A percentile compares a stretch with the other conserved stretches of the same genome.
These are phyloP conservation scores for Perdita meconis DNA, from an alignment of 2,888 invertebrate genomes.

Conservation along the genomic window DNA sequence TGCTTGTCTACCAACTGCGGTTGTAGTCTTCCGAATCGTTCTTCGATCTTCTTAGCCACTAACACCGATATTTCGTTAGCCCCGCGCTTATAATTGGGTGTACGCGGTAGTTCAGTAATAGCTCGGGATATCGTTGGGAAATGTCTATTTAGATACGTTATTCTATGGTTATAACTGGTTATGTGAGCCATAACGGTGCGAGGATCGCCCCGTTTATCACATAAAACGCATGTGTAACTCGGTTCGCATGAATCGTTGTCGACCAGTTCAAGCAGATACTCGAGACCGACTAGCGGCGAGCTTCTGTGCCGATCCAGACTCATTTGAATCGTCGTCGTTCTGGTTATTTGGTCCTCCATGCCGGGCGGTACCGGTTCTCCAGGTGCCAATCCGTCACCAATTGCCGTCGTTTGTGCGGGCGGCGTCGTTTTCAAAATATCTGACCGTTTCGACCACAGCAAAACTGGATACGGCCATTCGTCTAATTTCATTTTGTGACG, in stretches of 20 bases:
- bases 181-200: conserved; percentile 92
- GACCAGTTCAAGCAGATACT: conserved; percentile 91
- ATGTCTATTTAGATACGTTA: conserved; percentile 89
- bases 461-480: conserved; percentile 82
- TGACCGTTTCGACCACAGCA: conserved; percentile 81
- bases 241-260: conserved; percentile 89
- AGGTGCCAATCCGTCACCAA: conserved; percentile 84
- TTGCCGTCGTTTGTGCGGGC: conserved; percentile 65
- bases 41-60: conserved; percentile 89
- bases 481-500: conserved; percentile 83
- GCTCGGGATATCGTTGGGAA: conserved; percentile 87
- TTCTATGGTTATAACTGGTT: conserved; percentile 91
- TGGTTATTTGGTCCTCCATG: conserved; percentile 87
- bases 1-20: conserved; percentile 89
- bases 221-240: conserved; percentile 91
- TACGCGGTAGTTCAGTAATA: conserved; percentile 87
- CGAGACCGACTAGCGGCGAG: conserved; percentile 88
- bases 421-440: conserved; percentile 74
- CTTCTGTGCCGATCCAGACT: conserved; percentile 86
- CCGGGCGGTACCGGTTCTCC: conserved; percentile 90
- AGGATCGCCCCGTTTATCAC: conserved; percentile 92
- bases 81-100: conserved; percentile 85
- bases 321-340: conserved; percentile 84
- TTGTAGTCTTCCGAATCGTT: conserved; percentile 89
- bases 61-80: conserved; percentile 83